Percentiles rank a stretch among this genome's conserved stretches.
phyloP scores from a whole-genome alignment of 2,113 vertebrate species.

The western clawed frog (Xenopus tropicalis) region DNA sequence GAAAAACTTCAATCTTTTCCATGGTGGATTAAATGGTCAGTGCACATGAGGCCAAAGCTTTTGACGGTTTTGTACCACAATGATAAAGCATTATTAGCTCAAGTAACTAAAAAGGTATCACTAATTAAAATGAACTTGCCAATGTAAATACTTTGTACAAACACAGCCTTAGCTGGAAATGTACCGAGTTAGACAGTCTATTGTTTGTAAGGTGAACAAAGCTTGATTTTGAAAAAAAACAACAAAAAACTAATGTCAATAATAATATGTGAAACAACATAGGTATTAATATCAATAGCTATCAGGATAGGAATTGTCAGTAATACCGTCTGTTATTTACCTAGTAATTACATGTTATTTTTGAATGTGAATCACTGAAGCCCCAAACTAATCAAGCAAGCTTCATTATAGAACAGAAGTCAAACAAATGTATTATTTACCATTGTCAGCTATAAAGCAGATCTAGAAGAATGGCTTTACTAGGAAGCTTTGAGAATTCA shows the following conservation, averaged over 20 bases:
- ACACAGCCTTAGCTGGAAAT: not conserved
- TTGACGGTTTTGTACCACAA: no score
- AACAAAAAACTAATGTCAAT: conserved; percentile 27
- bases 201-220: conserved; percentile 26
- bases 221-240: conserved; percentile 5
- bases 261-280: not conserved
- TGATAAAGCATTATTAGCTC: no score
- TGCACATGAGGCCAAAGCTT: no score
- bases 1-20: no score
- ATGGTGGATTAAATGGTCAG: no score
- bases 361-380: conserved; percentile 6
- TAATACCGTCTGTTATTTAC: conserved; percentile 16
- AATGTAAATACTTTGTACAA: not conserved
- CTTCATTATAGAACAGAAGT: conserved; percentile 7
- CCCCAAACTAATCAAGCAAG: conserved; percentile 16
- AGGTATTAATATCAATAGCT: not conserved
- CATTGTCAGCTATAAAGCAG: conserved; percentile 17
- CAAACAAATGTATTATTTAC: conserved; percentile 24
- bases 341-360: conserved; percentile 26
- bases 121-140: not conserved
- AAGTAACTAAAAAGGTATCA: not conserved
- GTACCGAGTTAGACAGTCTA: not conserved
- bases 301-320: conserved; percentile 14
- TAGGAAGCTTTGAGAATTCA: conserved; percentile 23
- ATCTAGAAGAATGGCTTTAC: conserved; percentile 17